A percentile compares a stretch with the other conserved stretches of the same genome.
phyloP scores from a whole-genome alignment of 2,113 vertebrate species.

The Nesoenas mayeri region DNA sequence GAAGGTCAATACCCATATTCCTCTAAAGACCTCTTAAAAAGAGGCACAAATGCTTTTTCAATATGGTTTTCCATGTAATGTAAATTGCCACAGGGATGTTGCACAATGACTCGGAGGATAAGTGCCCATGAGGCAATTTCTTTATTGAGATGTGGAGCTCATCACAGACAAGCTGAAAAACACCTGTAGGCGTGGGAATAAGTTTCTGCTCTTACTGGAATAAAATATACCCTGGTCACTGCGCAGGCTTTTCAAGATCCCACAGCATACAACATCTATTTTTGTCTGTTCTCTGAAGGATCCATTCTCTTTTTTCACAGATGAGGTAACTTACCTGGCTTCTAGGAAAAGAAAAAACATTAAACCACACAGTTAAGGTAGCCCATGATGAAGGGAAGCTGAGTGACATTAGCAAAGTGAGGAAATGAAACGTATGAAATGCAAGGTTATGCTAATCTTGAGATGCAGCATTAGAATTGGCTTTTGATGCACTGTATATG shows the following conservation, averaged over 20 bases:
- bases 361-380: background rate
- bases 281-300: background rate
- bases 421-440: background rate
- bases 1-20: constrained; percentile 51
- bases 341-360: background rate
- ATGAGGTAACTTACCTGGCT: background rate
- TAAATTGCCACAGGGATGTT: constrained; percentile 44
- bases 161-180: constrained; percentile 34
- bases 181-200: constrained; percentile 25
- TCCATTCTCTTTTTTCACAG: background rate
- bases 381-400: background rate
- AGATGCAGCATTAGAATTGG: background rate
- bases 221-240: background rate
- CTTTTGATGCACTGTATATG: background rate
- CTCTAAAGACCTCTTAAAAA: constrained; percentile 43
- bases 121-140: background rate
- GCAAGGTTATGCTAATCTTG: background rate
- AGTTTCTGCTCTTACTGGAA: background rate
- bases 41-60: constrained; percentile 53
- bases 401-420: background rate
- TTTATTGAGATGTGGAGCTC: constrained; percentile 27
- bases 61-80: constrained; percentile 51
- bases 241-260: background rate
- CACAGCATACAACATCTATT: background rate
- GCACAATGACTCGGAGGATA: background rate